phyloP scores from a whole-genome alignment of 2,797 vertebrate genomes.

The Hyperoplus lanceolatus region DNA sequence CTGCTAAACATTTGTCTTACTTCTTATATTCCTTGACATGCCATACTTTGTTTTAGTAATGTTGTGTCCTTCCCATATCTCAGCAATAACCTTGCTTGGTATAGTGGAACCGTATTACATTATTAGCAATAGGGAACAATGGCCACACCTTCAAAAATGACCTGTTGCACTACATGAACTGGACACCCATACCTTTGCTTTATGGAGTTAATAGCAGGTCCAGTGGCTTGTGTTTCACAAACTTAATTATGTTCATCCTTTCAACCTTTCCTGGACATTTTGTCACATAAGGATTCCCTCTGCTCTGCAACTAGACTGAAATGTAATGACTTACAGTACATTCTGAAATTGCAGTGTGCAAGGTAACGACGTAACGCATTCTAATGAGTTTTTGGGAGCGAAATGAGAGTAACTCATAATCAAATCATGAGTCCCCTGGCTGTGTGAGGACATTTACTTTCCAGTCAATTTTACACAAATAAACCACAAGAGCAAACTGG shows the following conservation, averaged over 20 bases:
- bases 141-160: neutral
- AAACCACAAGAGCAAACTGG: conserved; percentile 11
- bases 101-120: neutral
- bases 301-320: conserved; percentile 41
- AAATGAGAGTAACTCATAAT: conserved; percentile 46
- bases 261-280: conserved; percentile 53
- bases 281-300: conserved; percentile 47
- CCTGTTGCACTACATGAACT: neutral
- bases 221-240: conserved; percentile 11
- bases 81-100: neutral
- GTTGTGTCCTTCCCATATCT: neutral
- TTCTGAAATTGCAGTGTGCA: conserved; percentile 31
- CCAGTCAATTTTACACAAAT: conserved; percentile 28
- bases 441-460: conserved; percentile 38
- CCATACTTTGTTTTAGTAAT: neutral
- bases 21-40: neutral
- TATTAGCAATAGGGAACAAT: neutral
- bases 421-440: conserved; percentile 40
- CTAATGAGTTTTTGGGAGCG: conserved; percentile 44
- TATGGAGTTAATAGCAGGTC: conserved; percentile 4
- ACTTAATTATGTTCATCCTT: conserved; percentile 36
- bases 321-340: conserved; percentile 54
- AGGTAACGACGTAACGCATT: conserved; percentile 17
- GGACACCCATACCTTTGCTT: neutral
- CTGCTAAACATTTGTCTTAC: neutral